phyloP scores from a whole-genome alignment of 2,888 invertebrate genomes.

The Hyppa rectilinea region DNA sequence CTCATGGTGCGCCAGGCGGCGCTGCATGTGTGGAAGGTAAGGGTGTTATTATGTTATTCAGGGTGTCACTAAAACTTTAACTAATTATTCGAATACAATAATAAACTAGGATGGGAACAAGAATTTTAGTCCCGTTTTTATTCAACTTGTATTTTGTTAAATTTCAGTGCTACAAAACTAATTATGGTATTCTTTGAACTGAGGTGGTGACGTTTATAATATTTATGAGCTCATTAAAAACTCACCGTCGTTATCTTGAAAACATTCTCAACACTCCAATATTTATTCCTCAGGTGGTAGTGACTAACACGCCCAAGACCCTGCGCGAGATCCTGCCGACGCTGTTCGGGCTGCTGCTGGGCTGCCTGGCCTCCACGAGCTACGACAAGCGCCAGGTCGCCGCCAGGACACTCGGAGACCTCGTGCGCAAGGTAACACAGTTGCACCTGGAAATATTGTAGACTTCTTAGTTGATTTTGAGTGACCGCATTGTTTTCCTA shows the following conservation, averaged over 20 bases:
- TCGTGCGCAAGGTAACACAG: conserved; percentile 95
- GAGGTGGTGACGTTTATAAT: too few species aligned
- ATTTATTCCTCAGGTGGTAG: conserved; percentile 94
- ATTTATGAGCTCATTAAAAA: neutral
- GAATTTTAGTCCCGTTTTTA: neutral
- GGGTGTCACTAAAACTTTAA: neutral
- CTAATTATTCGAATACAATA: neutral
- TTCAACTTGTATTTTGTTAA: neutral
- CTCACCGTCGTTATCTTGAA: neutral
- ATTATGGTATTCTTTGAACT: neutral
- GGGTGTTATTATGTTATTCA: neutral
- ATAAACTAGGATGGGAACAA: neutral
- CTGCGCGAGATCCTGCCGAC: conserved; percentile 98
- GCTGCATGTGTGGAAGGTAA: conserved; percentile 98
- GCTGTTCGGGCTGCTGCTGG: conserved; percentile 96
- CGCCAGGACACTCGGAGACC: conserved; percentile 98
- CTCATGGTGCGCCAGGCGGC: conserved; percentile 99
- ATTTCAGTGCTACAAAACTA: neutral
- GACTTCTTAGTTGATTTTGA: too few species aligned
- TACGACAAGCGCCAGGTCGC: conserved; percentile 99
- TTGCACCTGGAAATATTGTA: neutral
- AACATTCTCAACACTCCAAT: too few species aligned
- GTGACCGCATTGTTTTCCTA: too few species aligned
- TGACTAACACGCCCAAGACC: conserved; percentile 99
- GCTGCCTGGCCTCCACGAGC: conserved; percentile 98